A percentile compares a stretch with the other conserved stretches of the same genome.
Evolutionary conservation across 2,797 vertebrate species (phyloP).

Genomic region (Mastacembelus armatus): DNA sequence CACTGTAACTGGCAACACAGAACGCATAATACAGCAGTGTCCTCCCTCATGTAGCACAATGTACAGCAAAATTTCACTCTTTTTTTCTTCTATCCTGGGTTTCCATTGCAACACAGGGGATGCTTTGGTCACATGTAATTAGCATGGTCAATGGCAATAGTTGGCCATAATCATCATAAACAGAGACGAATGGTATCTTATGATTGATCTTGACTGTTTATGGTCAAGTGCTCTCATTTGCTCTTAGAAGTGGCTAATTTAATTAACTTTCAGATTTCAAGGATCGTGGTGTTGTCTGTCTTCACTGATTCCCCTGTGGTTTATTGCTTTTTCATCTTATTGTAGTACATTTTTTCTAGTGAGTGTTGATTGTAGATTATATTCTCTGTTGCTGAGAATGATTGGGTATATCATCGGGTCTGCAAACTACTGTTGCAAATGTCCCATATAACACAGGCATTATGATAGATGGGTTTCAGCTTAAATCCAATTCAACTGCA

Average conservation of each 20-base stretch:
- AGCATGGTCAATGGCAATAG: neutral
- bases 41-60: neutral
- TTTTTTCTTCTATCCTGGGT: neutral
- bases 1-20: neutral
- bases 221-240: neutral
- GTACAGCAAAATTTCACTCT: neutral
- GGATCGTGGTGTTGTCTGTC: neutral
- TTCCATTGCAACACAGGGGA: neutral
- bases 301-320: neutral
- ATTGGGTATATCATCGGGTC: neutral
- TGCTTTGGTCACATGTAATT: neutral
- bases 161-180: neutral
- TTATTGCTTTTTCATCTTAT: neutral
- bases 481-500: too few species aligned
- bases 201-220: neutral
- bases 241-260: neutral
- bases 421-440: too few species aligned
- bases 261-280: neutral
- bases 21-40: neutral
- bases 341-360: neutral
- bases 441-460: too few species aligned
- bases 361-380: neutral
- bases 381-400: neutral
- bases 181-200: too few species aligned
- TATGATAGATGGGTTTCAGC: too few species aligned